Base-by-base conservation (phyloP, 2,888 invertebrate species). In the Tricholauxania praeusta region DNA sequence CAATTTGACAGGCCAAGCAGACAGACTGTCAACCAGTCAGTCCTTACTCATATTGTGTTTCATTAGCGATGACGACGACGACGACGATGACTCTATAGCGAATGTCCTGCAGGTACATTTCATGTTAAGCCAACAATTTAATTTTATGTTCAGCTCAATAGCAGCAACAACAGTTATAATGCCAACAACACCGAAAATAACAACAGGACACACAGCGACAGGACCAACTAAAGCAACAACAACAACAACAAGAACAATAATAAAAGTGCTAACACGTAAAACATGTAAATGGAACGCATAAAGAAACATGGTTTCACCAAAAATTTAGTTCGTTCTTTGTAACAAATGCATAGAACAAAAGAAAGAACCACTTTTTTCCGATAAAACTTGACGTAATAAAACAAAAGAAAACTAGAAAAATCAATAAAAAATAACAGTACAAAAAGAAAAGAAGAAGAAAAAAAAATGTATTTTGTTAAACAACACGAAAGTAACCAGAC, bases 231-330 rank as follows among this genome's bases (percentile, higher is more conserved):
- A n/a, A 49, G 17, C 71, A 71, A n/a, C 49, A 72, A 51, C 76
- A 76, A 51, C 53, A 67, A 32, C 55, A 28, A n/a, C n/a, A 39
- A 52, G 51, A 65, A 8, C 65, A 65, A 55, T 63, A 74, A 19
- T 28, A 63, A 57, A 12, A 32, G 52, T 17, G 19, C 49, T 32
- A 55, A 65, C 49, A 53, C 22, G 51, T 49, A 69, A 57, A 47
- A 12, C 55, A 52, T 32, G 57, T 49, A 67, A 52, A 73, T 62
- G 32, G 74, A 57, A 74, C 15, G 70, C 69, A 75, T 72, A 52
- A 69, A 79, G 67, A 47, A 17, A 19, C 57, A 55, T 47, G 67
- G 55, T 15, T 51, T 39, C 60, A 53, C 49, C 15, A 51, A 39
- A 62, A 69, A 49, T 51, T 59, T 12, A 28, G 17, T 22, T 7